Evolutionary conservation across 2,888 invertebrate species (phyloP).

Genomic region (Troilus luridus): DNA sequence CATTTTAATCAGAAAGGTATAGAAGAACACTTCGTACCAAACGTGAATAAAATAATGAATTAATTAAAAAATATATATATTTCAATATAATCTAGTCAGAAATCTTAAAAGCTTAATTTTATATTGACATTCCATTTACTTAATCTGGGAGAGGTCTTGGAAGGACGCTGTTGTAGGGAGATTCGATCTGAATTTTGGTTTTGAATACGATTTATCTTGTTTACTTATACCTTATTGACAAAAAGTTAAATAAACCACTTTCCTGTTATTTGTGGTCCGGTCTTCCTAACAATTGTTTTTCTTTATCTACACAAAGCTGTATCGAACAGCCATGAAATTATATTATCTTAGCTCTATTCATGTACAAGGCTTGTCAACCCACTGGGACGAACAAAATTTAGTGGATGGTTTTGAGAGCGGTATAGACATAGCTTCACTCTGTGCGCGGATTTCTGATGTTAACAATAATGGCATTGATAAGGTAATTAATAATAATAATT

Average conservation of each 20-base stretch:
- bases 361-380: neutral
- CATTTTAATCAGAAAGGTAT: too few relatives aligned
- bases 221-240: neutral
- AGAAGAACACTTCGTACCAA: too few relatives aligned
- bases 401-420: neutral
- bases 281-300: neutral
- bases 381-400: neutral
- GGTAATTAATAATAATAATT: too few relatives aligned
- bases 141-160: too few relatives aligned
- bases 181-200: neutral
- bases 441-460: neutral
- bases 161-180: too few relatives aligned
- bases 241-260: neutral
- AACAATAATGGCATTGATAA: neutral
- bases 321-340: constrained; percentile 17
- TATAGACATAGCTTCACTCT: neutral
- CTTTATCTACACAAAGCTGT: constrained; percentile 19
- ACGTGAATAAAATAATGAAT: too few relatives aligned
- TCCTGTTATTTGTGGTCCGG: neutral
- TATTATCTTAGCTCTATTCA: constrained; percentile 20
- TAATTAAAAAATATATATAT: too few relatives aligned
- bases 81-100: too few relatives aligned
- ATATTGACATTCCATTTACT: too few relatives aligned
- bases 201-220: neutral
- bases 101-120: too few relatives aligned